Percentiles rank a stretch among this genome's conserved stretches.
Conservation (phyloP, 2,113 vertebrate genomes). For the Echinops telfairi region DNA sequence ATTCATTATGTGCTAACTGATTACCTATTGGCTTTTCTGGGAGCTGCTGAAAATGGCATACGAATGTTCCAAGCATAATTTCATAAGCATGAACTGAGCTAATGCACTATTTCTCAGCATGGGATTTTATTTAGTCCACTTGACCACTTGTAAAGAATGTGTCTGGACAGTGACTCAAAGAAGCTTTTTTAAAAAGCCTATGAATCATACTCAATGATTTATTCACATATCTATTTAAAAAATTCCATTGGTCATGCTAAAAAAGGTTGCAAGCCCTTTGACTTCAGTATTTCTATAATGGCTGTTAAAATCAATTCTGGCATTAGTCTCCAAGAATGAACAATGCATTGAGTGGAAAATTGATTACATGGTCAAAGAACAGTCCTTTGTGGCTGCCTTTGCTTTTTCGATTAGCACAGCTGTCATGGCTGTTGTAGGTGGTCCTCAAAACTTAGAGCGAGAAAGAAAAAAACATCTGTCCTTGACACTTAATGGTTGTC, state of each 20-base stretch:
- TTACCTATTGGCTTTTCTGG: constrained; percentile 71
- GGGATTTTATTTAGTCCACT: constrained; percentile 71
- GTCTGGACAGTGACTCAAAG: constrained; percentile 80
- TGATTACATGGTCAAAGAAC: constrained; percentile 91
- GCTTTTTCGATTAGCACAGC: constrained; percentile 91
- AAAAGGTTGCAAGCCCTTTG: constrained; percentile 89
- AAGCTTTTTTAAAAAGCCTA: constrained; percentile 81
- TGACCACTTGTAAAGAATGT: constrained; percentile 80
- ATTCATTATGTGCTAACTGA: constrained; percentile 66
- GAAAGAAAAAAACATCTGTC: constrained; percentile 82
- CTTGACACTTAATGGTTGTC: constrained; percentile 87
- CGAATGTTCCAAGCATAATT: constrained; percentile 75
- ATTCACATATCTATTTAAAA: constrained; percentile 86
- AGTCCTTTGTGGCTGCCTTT: constrained; percentile 89
- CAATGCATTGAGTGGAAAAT: constrained; percentile 91
- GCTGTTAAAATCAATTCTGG: constrained; percentile 92
- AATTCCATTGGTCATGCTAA: constrained; percentile 87
- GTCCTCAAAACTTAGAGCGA: constrained; percentile 85
- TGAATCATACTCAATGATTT: constrained; percentile 88
- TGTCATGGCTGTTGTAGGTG: constrained; percentile 89
- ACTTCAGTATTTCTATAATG: constrained; percentile 90
- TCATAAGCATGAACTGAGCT: constrained; percentile 72
- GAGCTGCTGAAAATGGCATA: constrained; percentile 53
- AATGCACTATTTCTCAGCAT: constrained; percentile 77
- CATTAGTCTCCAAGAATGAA: constrained; percentile 91